Evolutionary conservation across 2,113 vertebrate genomes (phyloP).

Genomic region (Parotia lawesii): DNA sequence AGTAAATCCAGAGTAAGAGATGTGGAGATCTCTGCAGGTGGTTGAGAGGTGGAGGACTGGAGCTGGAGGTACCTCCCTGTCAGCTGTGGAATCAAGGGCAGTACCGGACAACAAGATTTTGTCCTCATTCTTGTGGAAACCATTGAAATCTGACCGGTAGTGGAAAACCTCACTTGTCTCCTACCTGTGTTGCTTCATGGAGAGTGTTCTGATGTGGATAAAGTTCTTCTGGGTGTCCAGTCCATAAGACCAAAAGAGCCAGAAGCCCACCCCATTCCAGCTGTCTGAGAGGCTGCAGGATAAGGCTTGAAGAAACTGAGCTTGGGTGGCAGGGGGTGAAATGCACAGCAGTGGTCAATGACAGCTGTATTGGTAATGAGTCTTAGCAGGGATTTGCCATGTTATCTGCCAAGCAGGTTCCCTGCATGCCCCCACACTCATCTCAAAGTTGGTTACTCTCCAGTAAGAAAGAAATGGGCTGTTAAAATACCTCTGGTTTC

Average conservation of each 20-base stretch:
- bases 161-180: neutral
- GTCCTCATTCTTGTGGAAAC: neutral
- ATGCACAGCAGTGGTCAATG: neutral
- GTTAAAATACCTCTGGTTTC: neutral
- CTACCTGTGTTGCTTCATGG: neutral
- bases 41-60: neutral
- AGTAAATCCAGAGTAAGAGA: neutral
- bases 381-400: neutral
- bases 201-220: neutral
- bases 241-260: neutral
- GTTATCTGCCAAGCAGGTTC: neutral
- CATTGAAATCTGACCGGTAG: neutral
- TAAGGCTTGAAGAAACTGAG: neutral
- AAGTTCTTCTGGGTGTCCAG: neutral
- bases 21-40: accelerated
- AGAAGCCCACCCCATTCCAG: neutral
- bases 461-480: neutral
- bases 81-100: neutral
- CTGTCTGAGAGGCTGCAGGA: accelerated
- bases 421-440: neutral
- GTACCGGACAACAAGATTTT: neutral
- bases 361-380: neutral
- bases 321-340: neutral
- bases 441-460: neutral
- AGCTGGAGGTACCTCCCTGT: neutral